These are phyloP conservation scores for Cebuella pygmaea DNA, from an alignment of 2,797 vertebrate species.

Conservation along the genomic window DNA sequence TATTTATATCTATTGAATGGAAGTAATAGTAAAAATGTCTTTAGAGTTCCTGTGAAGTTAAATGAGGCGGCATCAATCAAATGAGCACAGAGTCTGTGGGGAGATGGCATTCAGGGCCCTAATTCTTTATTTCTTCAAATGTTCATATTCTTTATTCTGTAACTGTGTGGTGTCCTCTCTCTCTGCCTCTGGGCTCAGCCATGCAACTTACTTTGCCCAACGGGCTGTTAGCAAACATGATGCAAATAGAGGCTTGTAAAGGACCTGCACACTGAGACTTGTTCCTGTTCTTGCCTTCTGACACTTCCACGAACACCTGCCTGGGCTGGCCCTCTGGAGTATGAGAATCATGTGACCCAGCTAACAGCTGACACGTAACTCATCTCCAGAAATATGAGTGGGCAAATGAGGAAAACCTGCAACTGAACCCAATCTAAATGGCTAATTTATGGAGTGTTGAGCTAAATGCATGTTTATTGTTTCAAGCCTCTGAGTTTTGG, in stretches of 20 bases:
- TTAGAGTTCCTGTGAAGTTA: background rate
- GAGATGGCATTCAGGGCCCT: background rate
- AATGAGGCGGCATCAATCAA: background rate
- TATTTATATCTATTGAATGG: background rate
- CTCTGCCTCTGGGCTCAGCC: background rate
- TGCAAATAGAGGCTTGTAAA: background rate
- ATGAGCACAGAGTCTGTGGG: background rate
- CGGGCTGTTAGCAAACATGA: background rate
- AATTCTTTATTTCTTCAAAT: background rate
- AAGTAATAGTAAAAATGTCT: background rate
- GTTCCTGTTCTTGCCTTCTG: background rate
- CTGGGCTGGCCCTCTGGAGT: background rate
- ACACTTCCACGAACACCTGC: background rate
- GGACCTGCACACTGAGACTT: background rate
- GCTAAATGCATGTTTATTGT: background rate
- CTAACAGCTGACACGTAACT: background rate
- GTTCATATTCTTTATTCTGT: background rate
- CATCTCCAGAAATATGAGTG: background rate
- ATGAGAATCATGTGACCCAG: background rate
- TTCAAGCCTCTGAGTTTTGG: background rate
- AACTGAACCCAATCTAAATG: background rate
- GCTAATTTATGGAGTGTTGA: background rate
- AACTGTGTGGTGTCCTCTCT: background rate
- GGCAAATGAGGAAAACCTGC: background rate
- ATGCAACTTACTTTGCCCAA: background rate